Evolutionary conservation across 2,888 invertebrate species (phyloP), one percentile per base, ranked within the genome.

Genomic region (Agrotis clavis): DNA sequence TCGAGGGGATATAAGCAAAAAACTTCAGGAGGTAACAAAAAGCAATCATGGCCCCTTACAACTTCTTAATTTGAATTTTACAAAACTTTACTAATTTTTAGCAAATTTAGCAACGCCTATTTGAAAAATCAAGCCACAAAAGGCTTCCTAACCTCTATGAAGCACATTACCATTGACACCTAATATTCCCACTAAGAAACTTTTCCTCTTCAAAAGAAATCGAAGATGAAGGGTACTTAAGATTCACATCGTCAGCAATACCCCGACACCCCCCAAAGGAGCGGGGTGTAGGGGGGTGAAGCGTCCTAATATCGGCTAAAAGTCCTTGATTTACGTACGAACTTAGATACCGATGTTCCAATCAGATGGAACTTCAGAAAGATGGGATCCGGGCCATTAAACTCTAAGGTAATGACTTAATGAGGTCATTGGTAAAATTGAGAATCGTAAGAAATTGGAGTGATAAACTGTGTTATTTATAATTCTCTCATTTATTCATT

Each of bases 281-380:
- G 57, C 35, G 7, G 35, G 35, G n/a, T 1, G 16, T 11, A 41
- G 35, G 7, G 41, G 41, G 41, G 41, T 41, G 41, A 41, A 41
- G 50, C 51, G 67, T 45, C 64, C 65, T 79, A 74, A 66, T 76
- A 77, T 82, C 63, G 70, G 74, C 50, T 74, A 83, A 71, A 83
- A 72, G 68, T 70, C 74, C 63, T 67, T 82, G 82, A 84, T 83
- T 84, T 83, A 84, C 67, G 85, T 64, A 48, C n/a, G 50, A 84
- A 81, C 69, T 83, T 78, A 63, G 71, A 70, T 72, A 69, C 60
- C 19, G 30, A 62, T 59, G 51, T 51, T 18, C 62, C 19, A 71
- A 82, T 84, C 83, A 72, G 82, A 84, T 84, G 65, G 50, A 71
- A 82, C 65, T 77, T 71, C n/a, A 65, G 30, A 48, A 56, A 72